Evolutionary conservation across 1,140 invertebrate genomes (phyloP).

Genomic region (Orchestia grillus): DNA sequence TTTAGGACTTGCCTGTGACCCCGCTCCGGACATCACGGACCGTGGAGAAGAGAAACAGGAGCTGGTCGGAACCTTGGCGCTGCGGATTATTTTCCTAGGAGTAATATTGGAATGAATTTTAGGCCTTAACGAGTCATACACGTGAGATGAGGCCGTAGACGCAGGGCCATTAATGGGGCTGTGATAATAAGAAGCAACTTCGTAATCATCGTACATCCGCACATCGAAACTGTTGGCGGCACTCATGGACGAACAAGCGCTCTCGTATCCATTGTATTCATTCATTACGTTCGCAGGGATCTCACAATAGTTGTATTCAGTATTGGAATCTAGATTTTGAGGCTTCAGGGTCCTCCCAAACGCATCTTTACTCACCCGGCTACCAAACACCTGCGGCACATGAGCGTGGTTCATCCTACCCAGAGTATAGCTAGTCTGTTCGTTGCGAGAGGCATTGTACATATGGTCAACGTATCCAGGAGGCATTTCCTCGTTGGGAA

Average conservation of each 20-base stretch:
- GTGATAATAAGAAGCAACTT: conserved; percentile 66
- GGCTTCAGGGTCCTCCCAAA: background rate
- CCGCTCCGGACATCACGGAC: background rate
- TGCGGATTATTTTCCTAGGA: background rate
- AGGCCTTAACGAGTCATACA: conserved; percentile 62
- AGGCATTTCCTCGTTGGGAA: conserved; percentile 59
- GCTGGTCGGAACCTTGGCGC: background rate
- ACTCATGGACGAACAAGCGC: conserved; percentile 65
- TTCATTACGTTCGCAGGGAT: conserved; percentile 58
- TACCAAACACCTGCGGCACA: conserved; percentile 12
- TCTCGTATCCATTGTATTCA: conserved; percentile 65
- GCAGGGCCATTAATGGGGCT: conserved; percentile 51
- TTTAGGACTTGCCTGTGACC: conserved; percentile 17
- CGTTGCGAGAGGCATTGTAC: conserved; percentile 58
- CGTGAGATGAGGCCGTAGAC: conserved; percentile 59
- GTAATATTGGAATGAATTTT: conserved; percentile 32
- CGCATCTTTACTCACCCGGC: conserved; percentile 25
- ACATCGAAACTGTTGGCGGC: conserved; percentile 65
- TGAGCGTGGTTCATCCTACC: conserved; percentile 19
- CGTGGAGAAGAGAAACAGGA: conserved; percentile 34
- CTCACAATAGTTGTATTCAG: conserved; percentile 64
- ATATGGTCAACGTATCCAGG: conserved; percentile 44
- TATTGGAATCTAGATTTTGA: conserved; percentile 57
- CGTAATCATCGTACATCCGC: conserved; percentile 66
- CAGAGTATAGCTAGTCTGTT: background rate